Conservation (phyloP, 1,140 invertebrate species). For the Solenopsis invicta region DNA sequence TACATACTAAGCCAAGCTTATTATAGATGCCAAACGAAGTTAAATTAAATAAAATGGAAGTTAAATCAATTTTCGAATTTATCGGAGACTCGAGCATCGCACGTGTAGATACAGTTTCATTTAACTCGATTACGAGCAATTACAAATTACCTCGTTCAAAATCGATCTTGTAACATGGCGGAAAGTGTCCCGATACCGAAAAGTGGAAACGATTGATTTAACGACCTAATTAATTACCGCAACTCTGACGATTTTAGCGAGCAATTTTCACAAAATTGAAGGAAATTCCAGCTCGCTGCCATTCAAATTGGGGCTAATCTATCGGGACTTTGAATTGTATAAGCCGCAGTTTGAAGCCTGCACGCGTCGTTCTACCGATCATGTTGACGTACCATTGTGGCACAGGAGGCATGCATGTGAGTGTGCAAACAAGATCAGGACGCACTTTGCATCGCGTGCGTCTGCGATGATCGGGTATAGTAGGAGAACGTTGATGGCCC, state of each 20-base stretch:
- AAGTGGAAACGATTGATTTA: constrained; percentile 35
- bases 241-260: neutral
- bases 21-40: neutral
- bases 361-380: neutral
- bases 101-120: neutral
- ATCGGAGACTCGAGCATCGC: constrained; percentile 17
- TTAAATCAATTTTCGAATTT: constrained; percentile 29
- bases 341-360: constrained; percentile 19
- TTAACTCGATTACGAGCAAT: constrained; percentile 41
- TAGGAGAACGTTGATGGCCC: constrained; percentile 6
- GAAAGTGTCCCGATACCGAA: constrained; percentile 3
- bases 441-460: constrained; percentile 33
- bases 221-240: constrained; percentile 14
- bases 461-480: neutral
- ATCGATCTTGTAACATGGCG: constrained; percentile 5
- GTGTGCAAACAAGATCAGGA: constrained; percentile 46
- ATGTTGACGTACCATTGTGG: constrained; percentile 47
- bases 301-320: constrained; percentile 16
- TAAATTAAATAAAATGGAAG: neutral
- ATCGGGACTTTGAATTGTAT: constrained; percentile 13
- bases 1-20: neutral
- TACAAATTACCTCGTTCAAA: neutral
- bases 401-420: constrained; percentile 36
- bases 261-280: constrained; percentile 12
- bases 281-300: neutral